Conservation (phyloP, 2,113 vertebrate genomes). For the Tetrax tetrax region DNA sequence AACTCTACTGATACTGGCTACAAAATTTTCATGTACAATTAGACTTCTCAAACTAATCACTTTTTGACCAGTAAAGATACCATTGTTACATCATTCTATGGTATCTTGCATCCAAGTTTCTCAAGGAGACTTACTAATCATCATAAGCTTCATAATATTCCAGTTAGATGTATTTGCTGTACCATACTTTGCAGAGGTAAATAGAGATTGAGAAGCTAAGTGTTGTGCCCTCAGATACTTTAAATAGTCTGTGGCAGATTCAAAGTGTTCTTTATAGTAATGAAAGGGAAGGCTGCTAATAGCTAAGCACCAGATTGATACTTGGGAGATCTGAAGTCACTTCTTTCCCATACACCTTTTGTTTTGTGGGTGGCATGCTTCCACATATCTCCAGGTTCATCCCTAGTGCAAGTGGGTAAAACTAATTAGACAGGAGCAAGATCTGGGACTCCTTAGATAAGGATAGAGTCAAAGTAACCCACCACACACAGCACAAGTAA, state of each 20-base stretch:
- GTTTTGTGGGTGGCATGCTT: neutral
- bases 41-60: neutral
- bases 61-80: neutral
- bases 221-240: neutral
- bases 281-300: neutral
- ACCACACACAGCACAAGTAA: neutral
- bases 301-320: neutral
- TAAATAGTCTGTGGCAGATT: neutral
- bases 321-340: neutral
- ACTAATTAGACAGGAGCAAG: neutral
- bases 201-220: neutral
- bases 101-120: neutral
- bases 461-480: neutral
- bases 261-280: neutral
- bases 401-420: neutral
- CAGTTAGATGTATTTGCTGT: neutral
- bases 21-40: neutral
- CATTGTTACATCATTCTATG: neutral
- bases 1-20: neutral
- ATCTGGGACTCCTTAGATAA: neutral
- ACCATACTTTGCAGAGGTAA: neutral
- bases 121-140: neutral
- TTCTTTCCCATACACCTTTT: conserved; percentile 3
- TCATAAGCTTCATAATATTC: neutral
- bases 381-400: neutral